Percentiles rank a stretch among this genome's conserved stretches.
These are phyloP conservation scores for Mycetomoellerius zeteki DNA, from an alignment of 1,140 invertebrate species.

Conservation along the genomic window DNA sequence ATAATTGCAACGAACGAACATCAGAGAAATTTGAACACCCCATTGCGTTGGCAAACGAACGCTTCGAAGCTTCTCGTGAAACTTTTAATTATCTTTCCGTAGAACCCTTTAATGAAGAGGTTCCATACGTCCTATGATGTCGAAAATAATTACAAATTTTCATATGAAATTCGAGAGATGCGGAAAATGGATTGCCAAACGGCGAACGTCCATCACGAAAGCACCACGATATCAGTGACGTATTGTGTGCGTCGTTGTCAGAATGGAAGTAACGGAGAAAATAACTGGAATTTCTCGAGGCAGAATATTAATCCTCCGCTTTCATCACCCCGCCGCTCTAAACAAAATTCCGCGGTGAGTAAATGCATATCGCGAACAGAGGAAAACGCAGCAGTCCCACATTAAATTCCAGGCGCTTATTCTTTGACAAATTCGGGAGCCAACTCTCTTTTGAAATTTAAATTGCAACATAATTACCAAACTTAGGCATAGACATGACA, in stretches of 20 bases:
- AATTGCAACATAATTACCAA: conserved; percentile 21
- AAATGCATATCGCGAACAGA: conserved; percentile 51
- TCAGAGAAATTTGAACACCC: conserved; percentile 47
- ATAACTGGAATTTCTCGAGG: conserved; percentile 43
- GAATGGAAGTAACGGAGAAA: not conserved
- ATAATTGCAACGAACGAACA: conserved; percentile 58
- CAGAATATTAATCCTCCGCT: conserved; percentile 42
- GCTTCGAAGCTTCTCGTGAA: conserved; percentile 59
- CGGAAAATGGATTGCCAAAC: conserved; percentile 31
- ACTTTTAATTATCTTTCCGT: conserved; percentile 82
- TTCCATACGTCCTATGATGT: conserved; percentile 50
- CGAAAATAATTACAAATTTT: conserved; percentile 82
- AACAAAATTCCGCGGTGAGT: conserved; percentile 25
- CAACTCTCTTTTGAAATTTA: conserved; percentile 24
- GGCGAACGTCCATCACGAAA: conserved; percentile 19
- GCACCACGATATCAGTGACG: conserved; percentile 26
- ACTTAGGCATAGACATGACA: not conserved
- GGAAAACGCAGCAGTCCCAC: not conserved
- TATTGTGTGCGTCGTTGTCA: conserved; percentile 22
- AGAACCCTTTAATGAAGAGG: conserved; percentile 78
- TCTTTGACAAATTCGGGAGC: conserved; percentile 25
- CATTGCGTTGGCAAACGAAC: conserved; percentile 20
- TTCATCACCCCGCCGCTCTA: not conserved
- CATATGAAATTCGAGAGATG: conserved; percentile 51
- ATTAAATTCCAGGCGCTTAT: conserved; percentile 23